Base-by-base conservation (phyloP, 2,797 vertebrate genomes). In the Neosilurus hyrtlii region DNA sequence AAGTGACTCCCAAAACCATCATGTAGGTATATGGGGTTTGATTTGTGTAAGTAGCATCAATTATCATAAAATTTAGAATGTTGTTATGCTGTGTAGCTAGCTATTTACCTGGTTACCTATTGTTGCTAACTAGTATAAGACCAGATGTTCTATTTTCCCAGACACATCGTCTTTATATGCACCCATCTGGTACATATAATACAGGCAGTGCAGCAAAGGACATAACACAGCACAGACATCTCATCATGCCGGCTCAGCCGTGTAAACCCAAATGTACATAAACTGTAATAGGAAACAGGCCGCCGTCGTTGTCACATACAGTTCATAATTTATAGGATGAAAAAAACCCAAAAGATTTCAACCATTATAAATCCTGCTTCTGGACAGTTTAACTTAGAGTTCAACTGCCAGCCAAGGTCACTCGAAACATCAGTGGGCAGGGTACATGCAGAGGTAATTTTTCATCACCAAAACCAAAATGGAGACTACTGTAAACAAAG, bases 261-360 rank as follows among this genome's bases (percentile, higher is more conserved):
- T 79, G n/a, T 52, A 51, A 65, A 66, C 61, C 62, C 0, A 24
- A 66, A 52, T 4, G 37, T 52, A 51, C 61, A 51, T 26, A 62
- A 66, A 65, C 22, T 22, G 76, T 79, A 65, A 79, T 30, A 66
- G 49, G 43, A 66, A 79, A 79, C 76, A 79, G 76, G 30, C 76
- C 11, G 16, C 76, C 26, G 43, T 66, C 49, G n/a, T 79, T 66
- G 76, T 79, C 76, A 52, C 76, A 52, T 22, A 79, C 43, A 65
- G 62, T 79, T 79, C 76, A 79, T 79, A 52, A 65, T 52, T 5
- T 65, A 20, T 30, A 30, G 16, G 10, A 16, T 52, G 76, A 66
- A 79, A 65, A 61, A 79, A 79, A 66, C 18, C 26, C 61, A 54
- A 65, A 78, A 51, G 61, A 78, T 18, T 52, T 51, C 7, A 43